These are phyloP conservation scores for Pithys albifrons DNA, from an alignment of 2,113 vertebrate species.

Conservation along the genomic window DNA sequence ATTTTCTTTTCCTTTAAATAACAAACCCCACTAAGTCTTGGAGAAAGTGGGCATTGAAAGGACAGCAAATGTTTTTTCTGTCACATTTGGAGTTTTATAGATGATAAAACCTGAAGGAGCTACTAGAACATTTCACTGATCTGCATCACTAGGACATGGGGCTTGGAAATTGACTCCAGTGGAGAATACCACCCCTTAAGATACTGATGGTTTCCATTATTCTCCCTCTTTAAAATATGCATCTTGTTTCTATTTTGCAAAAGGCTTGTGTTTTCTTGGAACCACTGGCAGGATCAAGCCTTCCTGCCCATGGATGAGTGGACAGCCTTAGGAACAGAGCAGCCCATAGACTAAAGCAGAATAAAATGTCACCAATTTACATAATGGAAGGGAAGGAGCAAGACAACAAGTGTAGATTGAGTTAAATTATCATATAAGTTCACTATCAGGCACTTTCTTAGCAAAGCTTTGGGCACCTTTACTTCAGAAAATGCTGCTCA, in stretches of 20 bases:
- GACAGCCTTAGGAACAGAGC: not conserved
- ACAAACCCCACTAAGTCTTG: not conserved
- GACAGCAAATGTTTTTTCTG: not conserved
- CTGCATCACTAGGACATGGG: fast-evolving
- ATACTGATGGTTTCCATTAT: not conserved
- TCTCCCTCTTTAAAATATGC: not conserved
- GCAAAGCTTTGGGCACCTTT: not conserved
- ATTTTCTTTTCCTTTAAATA: not conserved
- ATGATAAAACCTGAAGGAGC: not conserved
- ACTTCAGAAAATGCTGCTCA: not conserved
- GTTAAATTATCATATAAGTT: not conserved
- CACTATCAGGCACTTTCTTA: not conserved
- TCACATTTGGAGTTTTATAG: too few relatives aligned
- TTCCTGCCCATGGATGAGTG: not conserved
- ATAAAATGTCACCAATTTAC: not conserved
- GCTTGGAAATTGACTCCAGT: not conserved
- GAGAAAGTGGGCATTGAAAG: not conserved
- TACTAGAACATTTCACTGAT: not conserved
- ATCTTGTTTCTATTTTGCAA: not conserved
- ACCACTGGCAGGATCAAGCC: not conserved
- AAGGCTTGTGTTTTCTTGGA: not conserved
- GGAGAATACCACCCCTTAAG: not conserved
- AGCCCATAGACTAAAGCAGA: not conserved
- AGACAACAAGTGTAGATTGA: not conserved
- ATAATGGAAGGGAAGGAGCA: not conserved